Conservation (phyloP, 2,888 invertebrate genomes). For the Eristalis tenax region DNA sequence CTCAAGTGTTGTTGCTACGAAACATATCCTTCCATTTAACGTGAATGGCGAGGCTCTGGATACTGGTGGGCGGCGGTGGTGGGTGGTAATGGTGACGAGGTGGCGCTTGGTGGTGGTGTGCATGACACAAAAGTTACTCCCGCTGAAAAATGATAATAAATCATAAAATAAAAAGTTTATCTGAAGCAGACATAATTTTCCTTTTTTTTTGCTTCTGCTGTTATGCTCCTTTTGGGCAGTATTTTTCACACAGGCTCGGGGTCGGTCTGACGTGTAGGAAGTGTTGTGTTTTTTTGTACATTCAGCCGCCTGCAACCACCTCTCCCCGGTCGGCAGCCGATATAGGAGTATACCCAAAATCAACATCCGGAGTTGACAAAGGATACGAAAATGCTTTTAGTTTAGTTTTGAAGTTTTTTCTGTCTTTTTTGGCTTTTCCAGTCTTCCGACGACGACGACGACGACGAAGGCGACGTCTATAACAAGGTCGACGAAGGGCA, state of each 20-base stretch:
- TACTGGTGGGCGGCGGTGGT: not conserved
- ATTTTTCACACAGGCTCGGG: not conserved
- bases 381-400: constrained; percentile 71
- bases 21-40: constrained; percentile 35
- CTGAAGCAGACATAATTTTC: constrained; percentile 68
- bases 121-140: constrained; percentile 62
- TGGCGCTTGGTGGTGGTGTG: constrained; percentile 34
- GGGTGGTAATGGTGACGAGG: not conserved
- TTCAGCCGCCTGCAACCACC: not conserved
- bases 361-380: constrained; percentile 72
- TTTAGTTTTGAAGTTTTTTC: constrained; percentile 60
- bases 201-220: constrained; percentile 24
- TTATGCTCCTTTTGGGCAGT: constrained; percentile 22
- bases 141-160: constrained; percentile 70
- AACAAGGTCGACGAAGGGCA: constrained; percentile 43
- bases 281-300: constrained; percentile 43
- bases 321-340: not conserved
- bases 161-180: constrained; percentile 71
- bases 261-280: constrained; percentile 5
- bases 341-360: constrained; percentile 47
- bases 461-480: constrained; percentile 15
- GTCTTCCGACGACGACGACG: not conserved
- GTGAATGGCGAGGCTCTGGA: constrained; percentile 23
- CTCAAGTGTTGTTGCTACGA: constrained; percentile 11
- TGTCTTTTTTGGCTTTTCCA: constrained; percentile 17